A percentile compares a stretch with the other conserved stretches of the same genome.
Evolutionary conservation across 2,113 vertebrate genomes (phyloP).

Genomic region (Phocoena phocoena): DNA sequence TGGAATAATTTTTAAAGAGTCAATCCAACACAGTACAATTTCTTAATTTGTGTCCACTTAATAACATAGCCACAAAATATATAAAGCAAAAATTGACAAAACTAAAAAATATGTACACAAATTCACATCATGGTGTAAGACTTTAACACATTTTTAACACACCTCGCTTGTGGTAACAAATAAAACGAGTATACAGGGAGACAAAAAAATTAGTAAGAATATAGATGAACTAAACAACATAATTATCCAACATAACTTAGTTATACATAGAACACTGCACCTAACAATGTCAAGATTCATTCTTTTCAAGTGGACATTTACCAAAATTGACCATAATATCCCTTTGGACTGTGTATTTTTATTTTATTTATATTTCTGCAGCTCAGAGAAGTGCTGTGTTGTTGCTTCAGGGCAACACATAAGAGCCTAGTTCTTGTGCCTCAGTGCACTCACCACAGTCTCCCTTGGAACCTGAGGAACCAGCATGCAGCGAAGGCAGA

Average conservation of each 20-base stretch:
- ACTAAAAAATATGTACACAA: not conserved
- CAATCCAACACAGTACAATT: not conserved
- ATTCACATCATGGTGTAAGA: not conserved
- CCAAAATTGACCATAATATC: not conserved
- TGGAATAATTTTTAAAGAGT: constrained; percentile 19
- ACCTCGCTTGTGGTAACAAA: not conserved
- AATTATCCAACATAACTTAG: not conserved
- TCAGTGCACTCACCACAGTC: not conserved
- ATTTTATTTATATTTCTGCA: not conserved
- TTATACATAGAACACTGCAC: not conserved
- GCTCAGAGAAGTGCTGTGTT: not conserved
- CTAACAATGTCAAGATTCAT: not conserved
- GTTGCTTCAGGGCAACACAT: not conserved
- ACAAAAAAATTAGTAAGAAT: not conserved
- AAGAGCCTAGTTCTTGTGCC: not conserved
- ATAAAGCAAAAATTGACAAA: constrained; percentile 37
- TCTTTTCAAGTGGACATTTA: not conserved
- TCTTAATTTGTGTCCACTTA: constrained; percentile 21
- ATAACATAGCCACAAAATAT: constrained; percentile 48
- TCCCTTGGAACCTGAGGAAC: not conserved
- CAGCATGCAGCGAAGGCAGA: not conserved
- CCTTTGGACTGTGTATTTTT: not conserved
- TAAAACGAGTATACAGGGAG: not conserved
- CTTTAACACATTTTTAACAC: not conserved
- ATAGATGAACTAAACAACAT: not conserved